These are phyloP conservation scores for Saturnia pavonia DNA, from an alignment of 2,888 invertebrate species.

Conservation along the genomic window DNA sequence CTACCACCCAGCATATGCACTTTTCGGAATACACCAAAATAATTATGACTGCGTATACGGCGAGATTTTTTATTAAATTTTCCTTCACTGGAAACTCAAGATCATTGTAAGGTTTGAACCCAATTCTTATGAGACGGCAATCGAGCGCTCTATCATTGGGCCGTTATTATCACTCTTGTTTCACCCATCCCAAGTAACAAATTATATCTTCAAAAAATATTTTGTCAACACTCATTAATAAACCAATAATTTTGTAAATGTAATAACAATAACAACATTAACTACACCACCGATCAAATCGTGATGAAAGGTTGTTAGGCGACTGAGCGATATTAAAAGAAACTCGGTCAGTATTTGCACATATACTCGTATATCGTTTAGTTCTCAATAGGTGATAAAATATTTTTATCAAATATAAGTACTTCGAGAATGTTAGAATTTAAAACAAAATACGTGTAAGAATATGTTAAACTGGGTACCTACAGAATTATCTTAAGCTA, in stretches of 20 bases:
- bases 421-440: background rate
- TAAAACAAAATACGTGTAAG: background rate
- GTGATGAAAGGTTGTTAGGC: background rate
- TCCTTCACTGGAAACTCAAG: too few species aligned
- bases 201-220: background rate
- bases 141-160: background rate
- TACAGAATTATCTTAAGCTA: background rate
- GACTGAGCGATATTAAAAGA: background rate
- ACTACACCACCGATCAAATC: background rate
- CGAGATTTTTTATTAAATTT: too few species aligned
- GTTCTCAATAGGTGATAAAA: background rate
- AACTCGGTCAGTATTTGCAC: conserved; percentile 10
- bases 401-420: background rate
- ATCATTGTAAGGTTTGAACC: background rate
- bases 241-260: background rate
- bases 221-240: background rate
- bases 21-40: too few species aligned
- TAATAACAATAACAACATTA: background rate
- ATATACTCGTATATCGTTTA: conserved; percentile 1
- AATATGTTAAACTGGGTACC: background rate
- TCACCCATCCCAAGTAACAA: background rate
- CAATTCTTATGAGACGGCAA: background rate
- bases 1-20: too few species aligned
- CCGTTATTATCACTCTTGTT: background rate
- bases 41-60: too few species aligned